These are phyloP conservation scores for Carabus problematicus DNA, from an alignment of 2,888 invertebrate genomes.

Conservation along the genomic window DNA sequence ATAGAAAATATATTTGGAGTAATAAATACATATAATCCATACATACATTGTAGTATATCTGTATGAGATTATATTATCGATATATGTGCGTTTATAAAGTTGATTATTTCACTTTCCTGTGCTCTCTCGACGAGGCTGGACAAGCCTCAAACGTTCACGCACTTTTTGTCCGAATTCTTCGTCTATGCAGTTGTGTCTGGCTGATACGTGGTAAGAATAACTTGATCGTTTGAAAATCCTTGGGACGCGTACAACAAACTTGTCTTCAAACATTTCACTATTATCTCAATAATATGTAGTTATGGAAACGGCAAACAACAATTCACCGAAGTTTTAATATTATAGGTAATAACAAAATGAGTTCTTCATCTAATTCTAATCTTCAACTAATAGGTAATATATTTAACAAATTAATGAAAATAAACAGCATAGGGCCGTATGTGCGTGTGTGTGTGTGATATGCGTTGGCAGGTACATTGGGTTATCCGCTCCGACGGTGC, in stretches of 20 bases:
- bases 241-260: too few species aligned
- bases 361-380: too few species aligned
- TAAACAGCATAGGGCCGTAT: not conserved
- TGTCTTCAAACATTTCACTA: too few species aligned
- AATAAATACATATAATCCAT: too few species aligned
- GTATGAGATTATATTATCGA: too few species aligned
- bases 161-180: slow-evolving; percentile 38
- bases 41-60: too few species aligned
- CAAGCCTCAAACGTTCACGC: slow-evolving; percentile 6
- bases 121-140: not conserved
- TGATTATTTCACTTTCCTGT: slow-evolving; percentile 6
- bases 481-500: slow-evolving; percentile 39
- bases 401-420: not conserved
- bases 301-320: too few species aligned
- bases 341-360: too few species aligned
- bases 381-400: too few species aligned
- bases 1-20: too few species aligned
- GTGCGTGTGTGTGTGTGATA: slow-evolving; percentile 13
- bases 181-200: slow-evolving; percentile 40
- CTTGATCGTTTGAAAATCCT: slow-evolving; percentile 8
- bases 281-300: too few species aligned
- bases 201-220: slow-evolving; percentile 38
- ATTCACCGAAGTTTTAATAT: too few species aligned
- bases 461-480: slow-evolving; percentile 9
- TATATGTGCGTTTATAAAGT: not conserved